Percentiles rank a stretch among this genome's conserved stretches.
Evolutionary conservation across 1,140 invertebrate genomes (phyloP).

Genomic region (Hetaerina americana): DNA sequence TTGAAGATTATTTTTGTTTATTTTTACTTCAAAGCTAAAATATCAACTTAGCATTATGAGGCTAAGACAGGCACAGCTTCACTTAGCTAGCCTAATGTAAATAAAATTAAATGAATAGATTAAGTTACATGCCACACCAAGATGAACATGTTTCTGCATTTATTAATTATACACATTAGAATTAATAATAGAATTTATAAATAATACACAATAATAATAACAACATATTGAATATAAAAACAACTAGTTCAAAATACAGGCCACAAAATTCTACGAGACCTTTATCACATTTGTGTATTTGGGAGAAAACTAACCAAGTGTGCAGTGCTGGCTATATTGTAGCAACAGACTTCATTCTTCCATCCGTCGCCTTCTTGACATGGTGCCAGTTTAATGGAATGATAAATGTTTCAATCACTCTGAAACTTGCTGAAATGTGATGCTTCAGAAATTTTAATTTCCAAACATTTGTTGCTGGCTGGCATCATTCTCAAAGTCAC

Average conservation of each 20-base stretch:
- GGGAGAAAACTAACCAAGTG: neutral
- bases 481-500: slow-evolving; percentile 86
- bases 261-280: neutral
- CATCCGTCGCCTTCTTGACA: too few species aligned
- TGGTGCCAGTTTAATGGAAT: too few species aligned
- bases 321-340: neutral
- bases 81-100: neutral
- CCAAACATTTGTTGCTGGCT: slow-evolving; percentile 71
- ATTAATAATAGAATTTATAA: neutral
- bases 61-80: neutral
- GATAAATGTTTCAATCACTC: too few species aligned
- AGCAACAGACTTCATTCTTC: neutral
- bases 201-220: neutral
- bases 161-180: neutral
- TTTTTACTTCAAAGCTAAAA: too few species aligned
- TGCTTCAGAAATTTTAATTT: slow-evolving; percentile 33
- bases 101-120: neutral
- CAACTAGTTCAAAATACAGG: too few species aligned
- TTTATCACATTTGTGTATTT: neutral
- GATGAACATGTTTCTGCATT: neutral
- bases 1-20: too few species aligned
- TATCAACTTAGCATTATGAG: too few species aligned
- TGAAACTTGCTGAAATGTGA: too few species aligned
- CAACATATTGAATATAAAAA: neutral
- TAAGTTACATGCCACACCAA: neutral